Conservation (phyloP, 2,113 vertebrate genomes). For the Rhinoderma darwinii region DNA sequence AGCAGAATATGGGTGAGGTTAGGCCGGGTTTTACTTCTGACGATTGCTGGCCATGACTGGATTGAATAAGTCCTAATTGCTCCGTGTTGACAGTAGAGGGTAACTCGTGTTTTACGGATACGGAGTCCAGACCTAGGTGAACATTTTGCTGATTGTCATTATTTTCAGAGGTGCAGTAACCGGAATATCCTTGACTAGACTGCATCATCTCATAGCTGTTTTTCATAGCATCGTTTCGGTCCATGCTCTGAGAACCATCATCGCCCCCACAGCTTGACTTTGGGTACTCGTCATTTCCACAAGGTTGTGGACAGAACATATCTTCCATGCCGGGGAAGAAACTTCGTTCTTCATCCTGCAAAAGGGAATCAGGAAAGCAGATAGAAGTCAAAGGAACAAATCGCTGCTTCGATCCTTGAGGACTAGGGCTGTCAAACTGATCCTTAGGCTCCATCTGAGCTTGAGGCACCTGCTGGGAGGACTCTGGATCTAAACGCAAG, state of each 20-base stretch:
- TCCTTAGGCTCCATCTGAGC: constrained; percentile 74
- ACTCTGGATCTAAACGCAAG: constrained; percentile 64
- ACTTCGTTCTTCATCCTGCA: constrained; percentile 89
- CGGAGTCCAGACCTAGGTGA: constrained; percentile 82
- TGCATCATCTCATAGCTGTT: constrained; percentile 78
- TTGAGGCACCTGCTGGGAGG: constrained; percentile 63
- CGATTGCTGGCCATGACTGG: constrained; percentile 69
- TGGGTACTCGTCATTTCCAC: constrained; percentile 78
- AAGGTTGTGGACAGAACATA: constrained; percentile 83
- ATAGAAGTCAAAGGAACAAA: constrained; percentile 93
- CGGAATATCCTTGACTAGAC: constrained; percentile 76
- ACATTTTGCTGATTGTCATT: constrained; percentile 69
- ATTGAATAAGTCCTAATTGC: constrained; percentile 89
- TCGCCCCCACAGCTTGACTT: constrained; percentile 78
- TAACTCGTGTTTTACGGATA: constrained; percentile 84
- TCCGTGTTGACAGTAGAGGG: constrained; percentile 93
- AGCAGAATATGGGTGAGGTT: constrained; percentile 89
- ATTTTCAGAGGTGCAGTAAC: constrained; percentile 76
- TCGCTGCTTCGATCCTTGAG: constrained; percentile 79
- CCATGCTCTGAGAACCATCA: constrained; percentile 72
- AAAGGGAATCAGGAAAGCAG: constrained; percentile 91
- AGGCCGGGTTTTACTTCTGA: constrained; percentile 73
- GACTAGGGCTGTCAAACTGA: constrained; percentile 82
- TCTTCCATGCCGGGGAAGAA: constrained; percentile 97
- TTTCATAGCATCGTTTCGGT: constrained; percentile 66